phyloP scores from a whole-genome alignment of 2,888 invertebrate genomes.

The Orchesella flavescens region DNA sequence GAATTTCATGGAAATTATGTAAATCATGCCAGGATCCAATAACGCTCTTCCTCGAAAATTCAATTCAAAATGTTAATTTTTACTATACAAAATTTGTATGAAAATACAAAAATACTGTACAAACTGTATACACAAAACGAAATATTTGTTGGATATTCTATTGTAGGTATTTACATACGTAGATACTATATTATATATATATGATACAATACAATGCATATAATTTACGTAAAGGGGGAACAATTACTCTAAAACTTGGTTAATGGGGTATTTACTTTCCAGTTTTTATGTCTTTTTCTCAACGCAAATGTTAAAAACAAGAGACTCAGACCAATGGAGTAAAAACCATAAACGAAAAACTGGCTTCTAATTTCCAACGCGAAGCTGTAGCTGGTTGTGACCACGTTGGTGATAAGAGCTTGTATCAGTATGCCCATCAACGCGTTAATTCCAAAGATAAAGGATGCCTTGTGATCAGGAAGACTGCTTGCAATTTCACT shows the following conservation, averaged over 20 bases:
- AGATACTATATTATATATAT: neutral
- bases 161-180: neutral
- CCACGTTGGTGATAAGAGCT: conserved; percentile 29
- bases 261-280: neutral
- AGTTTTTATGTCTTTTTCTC: conserved; percentile 16
- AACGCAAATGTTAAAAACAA: conserved; percentile 36
- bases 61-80: no score
- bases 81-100: neutral
- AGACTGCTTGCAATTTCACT: conserved; percentile 41
- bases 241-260: conserved; percentile 1
- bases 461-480: conserved; percentile 40
- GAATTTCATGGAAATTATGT: no score
- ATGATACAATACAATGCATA: neutral
- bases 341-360: conserved; percentile 43
- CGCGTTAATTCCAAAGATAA: conserved; percentile 49
- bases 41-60: no score
- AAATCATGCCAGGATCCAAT: no score
- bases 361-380: conserved; percentile 26
- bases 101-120: neutral
- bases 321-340: conserved; percentile 20
- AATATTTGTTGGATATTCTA: no score
- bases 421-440: conserved; percentile 41
- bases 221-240: neutral
- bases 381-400: conserved; percentile 30
- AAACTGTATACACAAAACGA: no score